A percentile compares a stretch with the other conserved stretches of the same genome.
Conservation (phyloP, 2,888 invertebrate species). For the Drosophila neotestacea region DNA sequence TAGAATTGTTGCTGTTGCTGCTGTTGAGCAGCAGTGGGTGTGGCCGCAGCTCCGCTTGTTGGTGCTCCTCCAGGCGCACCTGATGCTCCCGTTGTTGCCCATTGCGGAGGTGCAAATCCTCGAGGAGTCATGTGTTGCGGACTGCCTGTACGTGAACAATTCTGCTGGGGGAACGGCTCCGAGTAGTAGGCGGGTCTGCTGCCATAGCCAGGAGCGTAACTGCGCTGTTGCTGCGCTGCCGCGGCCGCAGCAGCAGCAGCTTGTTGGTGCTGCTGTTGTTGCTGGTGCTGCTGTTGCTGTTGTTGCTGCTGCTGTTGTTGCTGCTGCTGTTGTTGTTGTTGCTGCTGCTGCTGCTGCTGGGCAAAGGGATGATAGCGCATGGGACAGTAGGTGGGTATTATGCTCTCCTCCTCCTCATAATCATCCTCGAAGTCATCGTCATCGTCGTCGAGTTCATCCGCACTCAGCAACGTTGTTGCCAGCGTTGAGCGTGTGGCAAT, state of each 20-base stretch:
- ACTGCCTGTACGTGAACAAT: conserved; percentile 85
- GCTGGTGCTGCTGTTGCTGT: conserved; percentile 46
- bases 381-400: conserved; percentile 85
- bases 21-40: conserved; percentile 40
- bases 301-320: conserved; percentile 48
- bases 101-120: conserved; percentile 76
- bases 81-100: conserved; percentile 55
- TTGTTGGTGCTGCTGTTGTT: conserved; percentile 54
- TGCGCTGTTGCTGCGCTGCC: conserved; percentile 59
- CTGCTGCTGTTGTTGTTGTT: conserved; percentile 45
- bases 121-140: conserved; percentile 86
- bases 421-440: conserved; percentile 86
- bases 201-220: conserved; percentile 81
- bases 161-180: conserved; percentile 85
- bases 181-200: conserved; percentile 84
- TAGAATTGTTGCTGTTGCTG: conserved; percentile 61
- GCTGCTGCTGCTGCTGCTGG: conserved; percentile 62
- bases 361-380: conserved; percentile 83
- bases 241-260: conserved; percentile 57
- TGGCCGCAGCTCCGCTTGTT: conserved; percentile 17
- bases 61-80: conserved; percentile 17
- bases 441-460: conserved; percentile 84
- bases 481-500: conserved; percentile 84
- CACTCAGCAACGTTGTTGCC: conserved; percentile 84
- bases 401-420: conserved; percentile 85